Base-by-base conservation (phyloP, 2,888 invertebrate species). In the Brachyopa scutellaris region DNA sequence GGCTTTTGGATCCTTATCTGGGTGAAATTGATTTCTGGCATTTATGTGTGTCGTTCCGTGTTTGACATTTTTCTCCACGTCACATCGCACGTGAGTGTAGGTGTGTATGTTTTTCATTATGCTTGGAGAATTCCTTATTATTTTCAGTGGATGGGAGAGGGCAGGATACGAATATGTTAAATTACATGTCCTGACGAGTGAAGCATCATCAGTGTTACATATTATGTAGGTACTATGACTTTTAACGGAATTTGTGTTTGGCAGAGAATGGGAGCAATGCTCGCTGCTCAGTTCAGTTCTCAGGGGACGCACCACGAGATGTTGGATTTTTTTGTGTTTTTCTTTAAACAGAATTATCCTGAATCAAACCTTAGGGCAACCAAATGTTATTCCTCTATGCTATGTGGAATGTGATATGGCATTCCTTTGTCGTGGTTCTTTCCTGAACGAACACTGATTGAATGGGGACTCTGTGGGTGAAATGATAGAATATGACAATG, bases 361-460 rank as follows among this genome's bases (percentile, higher is more conserved):
- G 40, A 42, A 17, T 31, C 17, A 59, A 59, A 42, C 40, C 29
- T 1, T 29, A 57, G 26, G 66, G 40, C 42, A 55, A n/a, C n/a
- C 31, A 53, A 61, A 51, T 61, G 51, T 19, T 29, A 26, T 62
- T 15, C 49, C 21, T 40, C 11, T 38, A 17, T 51, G 11, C 21
- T 40, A 19, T 38, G 26, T 51, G 11, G 40, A 66, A 51, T 53
- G 29, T 51, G 40, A 53, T 66, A 53, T 21, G 38, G 31, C 45
- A 62, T 62, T 42, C 51, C 17, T 59, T 42, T 72, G 61, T 17
- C n/a, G 72, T n/a, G 15, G 26, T 23, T 36, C 42, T 31, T 29
- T 51, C 42, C 11, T 72, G 40, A 53, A 42, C 42, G 51, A 72
- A 42, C 51, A 45, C 72, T 72, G 61, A 72, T 72, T 72, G 62